These are phyloP conservation scores for Poeciliopsis presidionis DNA, from an alignment of 2,797 vertebrate species.

Conservation along the genomic window DNA sequence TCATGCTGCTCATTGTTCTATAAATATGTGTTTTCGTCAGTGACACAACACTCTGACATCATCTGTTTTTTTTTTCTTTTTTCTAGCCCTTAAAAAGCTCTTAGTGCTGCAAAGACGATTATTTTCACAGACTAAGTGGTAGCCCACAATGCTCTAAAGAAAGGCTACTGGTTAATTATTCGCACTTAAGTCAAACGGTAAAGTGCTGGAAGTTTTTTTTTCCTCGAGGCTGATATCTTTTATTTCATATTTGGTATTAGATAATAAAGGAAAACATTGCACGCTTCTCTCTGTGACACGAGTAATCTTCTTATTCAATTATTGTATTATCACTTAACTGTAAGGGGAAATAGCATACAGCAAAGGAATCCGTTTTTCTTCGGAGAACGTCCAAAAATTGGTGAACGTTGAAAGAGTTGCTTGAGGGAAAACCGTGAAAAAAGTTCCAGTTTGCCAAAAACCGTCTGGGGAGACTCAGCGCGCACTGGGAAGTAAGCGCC, in stretches of 20 bases:
- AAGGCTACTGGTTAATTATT: slow-evolving; percentile 1
- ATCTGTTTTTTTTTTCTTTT: background rate
- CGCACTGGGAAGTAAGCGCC: background rate
- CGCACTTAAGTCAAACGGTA: background rate
- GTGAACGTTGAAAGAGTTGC: background rate
- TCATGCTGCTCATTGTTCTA: slow-evolving; percentile 3
- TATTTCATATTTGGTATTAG: background rate
- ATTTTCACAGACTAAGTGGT: slow-evolving; percentile 8
- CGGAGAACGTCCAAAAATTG: background rate
- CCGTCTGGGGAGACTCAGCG: background rate
- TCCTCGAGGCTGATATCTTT: background rate
- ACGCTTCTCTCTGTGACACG: background rate
- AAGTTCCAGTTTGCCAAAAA: background rate
- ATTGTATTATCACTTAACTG: background rate
- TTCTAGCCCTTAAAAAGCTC: slow-evolving; percentile 1
- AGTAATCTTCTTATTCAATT: background rate
- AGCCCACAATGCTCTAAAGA: background rate
- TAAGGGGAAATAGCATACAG: background rate
- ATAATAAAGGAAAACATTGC: background rate
- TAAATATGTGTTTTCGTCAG: background rate
- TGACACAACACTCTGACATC: background rate
- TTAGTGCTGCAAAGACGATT: background rate
- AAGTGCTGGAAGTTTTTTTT: background rate
- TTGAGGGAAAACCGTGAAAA: background rate
- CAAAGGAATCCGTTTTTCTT: background rate